Percentiles rank a stretch among this genome's conserved stretches.
phyloP scores from a whole-genome alignment of 2,888 invertebrate genomes.

The Polia nebulosa region DNA sequence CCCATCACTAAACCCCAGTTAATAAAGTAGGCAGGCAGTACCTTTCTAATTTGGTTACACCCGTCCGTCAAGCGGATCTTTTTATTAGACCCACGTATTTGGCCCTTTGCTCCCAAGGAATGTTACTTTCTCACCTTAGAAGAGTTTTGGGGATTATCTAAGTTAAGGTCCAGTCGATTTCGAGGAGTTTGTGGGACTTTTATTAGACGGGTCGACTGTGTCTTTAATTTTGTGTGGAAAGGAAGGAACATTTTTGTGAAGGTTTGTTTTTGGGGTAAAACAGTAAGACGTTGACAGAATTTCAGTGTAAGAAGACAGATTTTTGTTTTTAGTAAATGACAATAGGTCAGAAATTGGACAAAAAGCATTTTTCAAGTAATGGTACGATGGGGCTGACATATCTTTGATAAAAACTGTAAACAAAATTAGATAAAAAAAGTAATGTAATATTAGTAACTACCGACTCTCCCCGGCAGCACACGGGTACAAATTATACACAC shows the following conservation, averaged over 20 bases:
- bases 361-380: too few relatives aligned
- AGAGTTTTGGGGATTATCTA: constrained; percentile 33
- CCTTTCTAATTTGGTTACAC: constrained; percentile 58
- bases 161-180: constrained; percentile 30
- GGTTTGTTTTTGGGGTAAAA: not conserved
- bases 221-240: constrained; percentile 28
- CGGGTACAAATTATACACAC: too few relatives aligned
- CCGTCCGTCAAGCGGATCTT: constrained; percentile 44
- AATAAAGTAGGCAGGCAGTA: constrained; percentile 34
- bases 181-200: constrained; percentile 7
- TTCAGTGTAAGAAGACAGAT: not conserved
- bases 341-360: not conserved
- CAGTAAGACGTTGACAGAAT: not conserved
- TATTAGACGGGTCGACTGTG: constrained; percentile 12
- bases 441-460: too few relatives aligned
- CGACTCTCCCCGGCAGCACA: too few relatives aligned
- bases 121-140: constrained; percentile 38
- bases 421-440: too few relatives aligned
- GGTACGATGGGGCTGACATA: too few relatives aligned
- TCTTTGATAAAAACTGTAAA: too few relatives aligned
- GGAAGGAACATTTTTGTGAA: not conserved
- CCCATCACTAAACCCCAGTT: constrained; percentile 29
- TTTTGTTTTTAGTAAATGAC: too few relatives aligned
- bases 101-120: constrained; percentile 4
- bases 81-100: constrained; percentile 42